Conservation (phyloP, 2,113 vertebrate species). For the Labeo catla region DNA sequence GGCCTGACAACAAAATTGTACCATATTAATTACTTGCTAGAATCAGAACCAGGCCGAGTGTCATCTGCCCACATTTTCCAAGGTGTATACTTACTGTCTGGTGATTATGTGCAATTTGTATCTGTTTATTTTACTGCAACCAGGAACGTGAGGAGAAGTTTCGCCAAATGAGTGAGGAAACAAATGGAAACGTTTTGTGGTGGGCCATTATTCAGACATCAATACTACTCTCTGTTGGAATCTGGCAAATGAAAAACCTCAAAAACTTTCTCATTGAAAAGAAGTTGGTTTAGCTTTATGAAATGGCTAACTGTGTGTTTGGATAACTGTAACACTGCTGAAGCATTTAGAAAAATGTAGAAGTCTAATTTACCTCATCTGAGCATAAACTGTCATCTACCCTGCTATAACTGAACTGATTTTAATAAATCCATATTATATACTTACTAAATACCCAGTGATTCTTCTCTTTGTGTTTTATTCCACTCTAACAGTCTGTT, state of each 20-base stretch:
- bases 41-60: neutral
- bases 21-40: conserved; percentile 8
- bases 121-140: conserved; percentile 40
- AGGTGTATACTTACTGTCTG: neutral
- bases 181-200: conserved; percentile 86
- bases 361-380: neutral
- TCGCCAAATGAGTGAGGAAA: conserved; percentile 85
- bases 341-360: neutral
- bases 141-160: conserved; percentile 90
- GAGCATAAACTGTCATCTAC: neutral
- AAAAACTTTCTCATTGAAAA: conserved; percentile 92
- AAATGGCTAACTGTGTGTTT: neutral
- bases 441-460: neutral
- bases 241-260: conserved; percentile 91
- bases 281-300: conserved; percentile 82
- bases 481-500: neutral
- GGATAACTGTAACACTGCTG: neutral
- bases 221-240: conserved; percentile 83
- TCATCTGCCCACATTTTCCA: neutral
- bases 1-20: neutral
- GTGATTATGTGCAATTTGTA: neutral
- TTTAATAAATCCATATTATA: neutral
- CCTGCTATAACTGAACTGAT: neutral
- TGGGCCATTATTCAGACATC: conserved; percentile 86
- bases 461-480: neutral